Base-by-base conservation (phyloP, 2,797 vertebrate species). In the Netta rufina region DNA sequence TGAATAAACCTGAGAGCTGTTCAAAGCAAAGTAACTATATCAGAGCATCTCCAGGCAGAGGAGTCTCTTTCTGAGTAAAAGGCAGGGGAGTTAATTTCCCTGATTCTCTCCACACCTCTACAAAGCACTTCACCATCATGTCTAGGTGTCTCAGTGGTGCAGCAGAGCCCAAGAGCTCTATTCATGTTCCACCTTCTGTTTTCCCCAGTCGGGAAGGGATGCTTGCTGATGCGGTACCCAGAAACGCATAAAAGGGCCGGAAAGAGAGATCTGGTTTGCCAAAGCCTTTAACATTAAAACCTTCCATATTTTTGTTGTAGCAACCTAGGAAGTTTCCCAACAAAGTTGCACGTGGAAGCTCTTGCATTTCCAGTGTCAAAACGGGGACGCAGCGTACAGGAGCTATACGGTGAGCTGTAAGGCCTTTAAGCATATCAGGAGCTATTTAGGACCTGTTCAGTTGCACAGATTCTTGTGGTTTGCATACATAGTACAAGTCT, bases 351-450 rank as follows among this genome's bases (percentile, higher is more conserved):
- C 0, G 1, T 33, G 30, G 28, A 61, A 13, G 43, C 3, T 33
- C 0, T 32, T 38, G 6, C 1, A 11, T 65, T 49, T 19, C n/a
- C 13, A 38, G 24, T 36, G 20, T 17, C 8, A 19, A 13, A 61
- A 3, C 8, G 39, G 61, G 8, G 60, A 47, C 19, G 7, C 2
- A 1, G 2, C 1, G 6, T 21, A 11, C 5, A 28, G 3, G 43
- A 58, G 22, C 51, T 84, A 3, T 32, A 24, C 61, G 57, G 6
- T 3, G 39, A 43, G 53, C 87, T 60, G 1, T 4, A 3, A 74
- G 43, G 14, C 53, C 32, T 58, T 62, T 28, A 41, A 16, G 6
- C 45, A 36, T 41, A 13, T 41, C 49, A 56, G 60, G 20, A 45
- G 3, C 15, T 30, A 8, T 11, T 53, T 33, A 87, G 66, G 74